Base-by-base conservation (phyloP, 2,797 vertebrate species). In the Falco novaeseelandiae region DNA sequence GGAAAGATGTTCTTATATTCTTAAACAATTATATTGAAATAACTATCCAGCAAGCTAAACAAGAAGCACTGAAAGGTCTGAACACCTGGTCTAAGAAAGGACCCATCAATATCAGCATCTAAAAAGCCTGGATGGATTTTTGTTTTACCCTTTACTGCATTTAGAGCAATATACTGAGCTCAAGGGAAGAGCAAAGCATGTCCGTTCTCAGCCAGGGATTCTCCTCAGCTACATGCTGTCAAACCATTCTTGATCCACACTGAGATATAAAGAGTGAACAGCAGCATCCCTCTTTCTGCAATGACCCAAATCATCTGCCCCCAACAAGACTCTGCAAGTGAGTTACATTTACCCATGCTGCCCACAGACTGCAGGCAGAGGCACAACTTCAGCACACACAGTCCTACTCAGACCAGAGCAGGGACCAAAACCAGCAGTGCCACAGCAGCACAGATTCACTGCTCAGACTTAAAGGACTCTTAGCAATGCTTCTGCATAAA, bases 261-360 rank as follows among this genome's bases (percentile, higher is more conserved):
- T 34, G 34, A 65, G 23, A 44, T 44, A 19, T 4, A 11, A 34
- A 67, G 34, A 62, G 6, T 7, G 8, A 79, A 69, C 16, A 69
- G 46, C 32, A 63, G 58, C 25, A 81, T 12, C 57, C 22, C 38
- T 57, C 69, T n/a, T 14, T 38, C 46, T 77, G 25, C 52, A 76
- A 22, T 7, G 10, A 46, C 27, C 38, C 1, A 0, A 40, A 42
- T 20, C 20, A 54, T 25, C 32, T 19, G 26, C 16, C 11, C 15
- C 23, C 83, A 83, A 8, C 9, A 32, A 48, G 49, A 38, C 38
- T n/a, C 30, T 34, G 40, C 54, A 81, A 81, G n/a, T 2, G 11
- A 49, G 9, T 49, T 62, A 52, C 0, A 0, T 44, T 74, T 22
- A n/a, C 30, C 26, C 0, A 0, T 19, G 44, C 36, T 51, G 55